Evolutionary conservation across 2,797 vertebrate genomes (phyloP).

Genomic region (Darevskia mixta): DNA sequence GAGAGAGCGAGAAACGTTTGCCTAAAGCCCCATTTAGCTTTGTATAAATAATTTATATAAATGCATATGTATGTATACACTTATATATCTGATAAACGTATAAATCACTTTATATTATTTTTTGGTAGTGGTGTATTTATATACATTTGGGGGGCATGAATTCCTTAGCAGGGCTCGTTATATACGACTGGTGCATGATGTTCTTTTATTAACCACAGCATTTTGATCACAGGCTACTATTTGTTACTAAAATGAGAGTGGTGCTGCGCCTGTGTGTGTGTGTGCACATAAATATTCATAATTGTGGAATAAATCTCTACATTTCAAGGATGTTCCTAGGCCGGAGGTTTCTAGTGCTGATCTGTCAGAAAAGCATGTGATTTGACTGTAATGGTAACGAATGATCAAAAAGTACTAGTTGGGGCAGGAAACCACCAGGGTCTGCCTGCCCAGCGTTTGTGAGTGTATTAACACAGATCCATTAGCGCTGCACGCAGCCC

Average conservation of each 20-base stretch:
- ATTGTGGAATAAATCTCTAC: conserved; percentile 22
- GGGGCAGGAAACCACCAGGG: conserved; percentile 24
- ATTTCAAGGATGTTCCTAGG: conserved; percentile 26
- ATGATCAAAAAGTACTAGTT: conserved; percentile 49
- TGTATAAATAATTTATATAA: conserved; percentile 45
- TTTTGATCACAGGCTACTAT: conserved; percentile 17
- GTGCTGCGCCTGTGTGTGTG: neutral
- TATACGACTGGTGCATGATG: neutral
- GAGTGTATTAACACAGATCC: conserved; percentile 12
- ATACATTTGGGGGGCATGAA: conserved; percentile 27
- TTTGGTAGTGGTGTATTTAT: conserved; percentile 33
- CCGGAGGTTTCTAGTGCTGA: conserved; percentile 48
- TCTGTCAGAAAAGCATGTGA: conserved; percentile 9
- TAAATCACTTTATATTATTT: conserved; percentile 44
- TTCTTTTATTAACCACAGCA: conserved; percentile 16
- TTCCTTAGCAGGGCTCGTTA: conserved; percentile 19
- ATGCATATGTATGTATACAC: conserved; percentile 29
- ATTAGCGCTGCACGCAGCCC: conserved; percentile 15
- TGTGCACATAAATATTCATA: conserved; percentile 30
- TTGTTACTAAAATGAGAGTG: conserved; percentile 10
- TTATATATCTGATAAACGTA: conserved; percentile 48
- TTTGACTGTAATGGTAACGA: conserved; percentile 19
- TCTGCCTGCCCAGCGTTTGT: conserved; percentile 10
- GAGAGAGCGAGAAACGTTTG: neutral
- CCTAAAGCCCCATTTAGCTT: conserved; percentile 7